Base-by-base conservation (phyloP, 1,140 invertebrate genomes). In the Diorhabda sublineata region DNA sequence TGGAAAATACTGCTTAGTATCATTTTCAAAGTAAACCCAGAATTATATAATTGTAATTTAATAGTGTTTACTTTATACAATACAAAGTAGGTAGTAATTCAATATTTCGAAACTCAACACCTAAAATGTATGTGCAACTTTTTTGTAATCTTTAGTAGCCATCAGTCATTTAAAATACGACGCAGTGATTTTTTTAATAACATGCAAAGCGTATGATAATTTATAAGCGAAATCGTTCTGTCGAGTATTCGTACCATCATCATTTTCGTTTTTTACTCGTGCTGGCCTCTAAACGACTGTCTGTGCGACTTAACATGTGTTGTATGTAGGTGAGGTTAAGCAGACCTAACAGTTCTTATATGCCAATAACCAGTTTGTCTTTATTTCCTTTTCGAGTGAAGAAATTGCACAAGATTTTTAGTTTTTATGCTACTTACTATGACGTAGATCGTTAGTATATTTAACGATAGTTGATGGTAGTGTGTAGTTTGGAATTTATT, bases 231-330 rank as follows among this genome's bases (percentile, higher is more conserved):
- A 52, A n/a, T 52, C n/a, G 47, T 52, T 52, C 47, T 8, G 47
- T 52, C n/a, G 6, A 52, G 47, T 52, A 26, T 52, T 52, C 47
- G 47, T 52, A 52, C 47, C 47, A 52, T 52, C 47, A 52, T 52
- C 47, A 52, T 52, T 52, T 52, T 52, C 47, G 47, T 52, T 52
- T 52, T 52, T 52, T 52, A 52, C 47, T n/a, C n/a, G 47, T n/a
- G 47, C 47, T 52, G 47, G 47, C 47, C 47, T 52, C 47, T 8
- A 52, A 6, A 6, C 4, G n/a, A 52, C 6, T n/a, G 47, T 8
- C 47, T 52, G 6, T 3, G 2, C 5, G 6, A 52, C 6, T n/a
- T 3, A 6, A 8, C 47, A 52, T 52, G n/a, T 52, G 47, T 52
- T 8, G 47, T 52, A 52, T 52, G 47, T 52, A 52, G 47, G 47